Conservation (phyloP, 2,113 vertebrate species). For the Embiotoca jacksoni region DNA sequence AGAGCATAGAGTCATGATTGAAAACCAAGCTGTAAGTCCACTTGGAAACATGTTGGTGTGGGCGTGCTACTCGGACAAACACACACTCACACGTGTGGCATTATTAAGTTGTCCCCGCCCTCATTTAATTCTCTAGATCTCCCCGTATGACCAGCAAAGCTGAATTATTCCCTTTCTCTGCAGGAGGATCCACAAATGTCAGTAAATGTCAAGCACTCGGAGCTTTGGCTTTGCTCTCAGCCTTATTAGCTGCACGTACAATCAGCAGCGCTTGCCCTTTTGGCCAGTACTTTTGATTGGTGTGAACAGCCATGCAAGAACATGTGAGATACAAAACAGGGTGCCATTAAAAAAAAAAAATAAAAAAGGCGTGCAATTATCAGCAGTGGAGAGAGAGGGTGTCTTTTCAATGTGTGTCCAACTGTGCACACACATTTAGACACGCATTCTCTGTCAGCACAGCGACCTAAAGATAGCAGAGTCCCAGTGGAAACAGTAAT, state of each 20-base stretch:
- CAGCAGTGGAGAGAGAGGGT: slow-evolving; percentile 41
- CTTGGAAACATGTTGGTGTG: slow-evolving; percentile 18
- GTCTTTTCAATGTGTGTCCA: slow-evolving; percentile 28
- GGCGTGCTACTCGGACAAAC: slow-evolving; percentile 3
- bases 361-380: slow-evolving; percentile 49
- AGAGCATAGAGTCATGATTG: background rate
- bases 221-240: slow-evolving; percentile 70
- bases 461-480: slow-evolving; percentile 78
- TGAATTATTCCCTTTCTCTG: slow-evolving; percentile 69
- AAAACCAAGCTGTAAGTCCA: background rate
- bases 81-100: slow-evolving; percentile 55
- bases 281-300: slow-evolving; percentile 54
- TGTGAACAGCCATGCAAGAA: slow-evolving; percentile 39
- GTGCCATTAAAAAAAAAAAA: background rate
- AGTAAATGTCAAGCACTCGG: slow-evolving; percentile 79
- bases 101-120: slow-evolving; percentile 70
- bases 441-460: slow-evolving; percentile 70
- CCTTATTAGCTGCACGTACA: slow-evolving; percentile 64
- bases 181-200: slow-evolving; percentile 77
- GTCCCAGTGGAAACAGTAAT: slow-evolving; percentile 78
- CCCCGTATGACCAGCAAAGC: slow-evolving; percentile 64
- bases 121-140: slow-evolving; percentile 60
- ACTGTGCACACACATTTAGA: slow-evolving; percentile 46
- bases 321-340: slow-evolving; percentile 41
- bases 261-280: slow-evolving; percentile 63